phyloP scores from a whole-genome alignment of 2,113 vertebrate genomes.

The Indri indri region DNA sequence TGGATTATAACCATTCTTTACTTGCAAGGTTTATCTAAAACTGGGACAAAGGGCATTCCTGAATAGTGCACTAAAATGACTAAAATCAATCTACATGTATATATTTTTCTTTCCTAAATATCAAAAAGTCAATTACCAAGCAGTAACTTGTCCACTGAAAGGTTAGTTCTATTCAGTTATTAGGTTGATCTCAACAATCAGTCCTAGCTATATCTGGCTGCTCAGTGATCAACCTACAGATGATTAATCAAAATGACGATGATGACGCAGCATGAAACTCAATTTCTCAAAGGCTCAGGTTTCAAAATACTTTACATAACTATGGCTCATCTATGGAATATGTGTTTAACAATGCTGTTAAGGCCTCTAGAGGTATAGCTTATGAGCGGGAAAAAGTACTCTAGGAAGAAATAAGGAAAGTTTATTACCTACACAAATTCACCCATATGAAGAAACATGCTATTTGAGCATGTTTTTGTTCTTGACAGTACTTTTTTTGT shows the following conservation, averaged over 20 bases:
- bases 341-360: not conserved
- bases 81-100: not conserved
- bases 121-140: not conserved
- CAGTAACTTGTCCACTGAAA: not conserved
- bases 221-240: not conserved
- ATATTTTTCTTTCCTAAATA: not conserved
- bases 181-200: not conserved
- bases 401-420: not conserved
- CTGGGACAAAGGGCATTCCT: not conserved
- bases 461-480: not conserved
- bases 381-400: not conserved
- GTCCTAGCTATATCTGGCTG: not conserved
- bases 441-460: not conserved
- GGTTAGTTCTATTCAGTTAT: not conserved
- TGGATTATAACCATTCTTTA: not conserved
- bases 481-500: not conserved
- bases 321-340: not conserved
- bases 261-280: not conserved
- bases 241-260: not conserved
- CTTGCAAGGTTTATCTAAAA: not conserved
- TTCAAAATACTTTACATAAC: not conserved
- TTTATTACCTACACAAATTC: not conserved
- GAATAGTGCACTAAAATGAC: not conserved
- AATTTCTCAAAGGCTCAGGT: not conserved
- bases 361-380: not conserved